Evolutionary conservation across 1,140 invertebrate species (phyloP).

Genomic region (Plectus sambesii): DNA sequence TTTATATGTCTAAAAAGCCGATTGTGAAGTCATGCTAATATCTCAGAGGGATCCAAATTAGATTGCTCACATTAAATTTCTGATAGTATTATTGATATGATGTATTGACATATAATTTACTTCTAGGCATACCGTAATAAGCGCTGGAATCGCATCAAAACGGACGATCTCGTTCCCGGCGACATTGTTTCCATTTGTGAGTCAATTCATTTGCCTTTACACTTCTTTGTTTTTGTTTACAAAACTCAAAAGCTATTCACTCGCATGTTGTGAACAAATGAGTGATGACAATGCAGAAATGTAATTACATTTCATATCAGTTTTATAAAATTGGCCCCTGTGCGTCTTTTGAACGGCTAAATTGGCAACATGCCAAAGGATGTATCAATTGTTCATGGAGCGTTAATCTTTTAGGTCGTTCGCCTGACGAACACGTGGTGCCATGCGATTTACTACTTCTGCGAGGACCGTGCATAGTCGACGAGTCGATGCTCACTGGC

Average conservation of each 20-base stretch:
- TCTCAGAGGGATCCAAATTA: no score
- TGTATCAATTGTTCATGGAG: no score
- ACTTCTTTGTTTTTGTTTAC: neutral
- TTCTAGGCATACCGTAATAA: conserved; percentile 77
- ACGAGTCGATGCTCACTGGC: conserved; percentile 94
- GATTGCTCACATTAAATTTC: no score
- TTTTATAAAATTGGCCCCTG: no score
- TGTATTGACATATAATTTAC: no score
- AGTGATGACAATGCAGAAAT: no score
- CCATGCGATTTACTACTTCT: conserved; percentile 92
- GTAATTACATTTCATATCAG: no score
- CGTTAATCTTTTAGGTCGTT: conserved; percentile 54
- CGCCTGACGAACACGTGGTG: conserved; percentile 74
- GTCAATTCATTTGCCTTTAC: neutral
- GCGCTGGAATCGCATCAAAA: conserved; percentile 75
- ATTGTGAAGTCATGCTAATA: no score
- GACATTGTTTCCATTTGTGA: conserved; percentile 82
- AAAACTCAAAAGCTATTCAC: neutral
- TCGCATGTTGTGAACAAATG: no score
- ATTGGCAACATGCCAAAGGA: neutral
- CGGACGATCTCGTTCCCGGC: conserved; percentile 79
- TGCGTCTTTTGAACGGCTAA: neutral
- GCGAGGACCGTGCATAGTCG: conserved; percentile 84
- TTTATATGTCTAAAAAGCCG: no score
- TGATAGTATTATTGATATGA: no score